Evolutionary conservation across 2,888 invertebrate species (phyloP), one percentile per base, ranked within the genome.

Genomic region (Anorthoa munda): DNA sequence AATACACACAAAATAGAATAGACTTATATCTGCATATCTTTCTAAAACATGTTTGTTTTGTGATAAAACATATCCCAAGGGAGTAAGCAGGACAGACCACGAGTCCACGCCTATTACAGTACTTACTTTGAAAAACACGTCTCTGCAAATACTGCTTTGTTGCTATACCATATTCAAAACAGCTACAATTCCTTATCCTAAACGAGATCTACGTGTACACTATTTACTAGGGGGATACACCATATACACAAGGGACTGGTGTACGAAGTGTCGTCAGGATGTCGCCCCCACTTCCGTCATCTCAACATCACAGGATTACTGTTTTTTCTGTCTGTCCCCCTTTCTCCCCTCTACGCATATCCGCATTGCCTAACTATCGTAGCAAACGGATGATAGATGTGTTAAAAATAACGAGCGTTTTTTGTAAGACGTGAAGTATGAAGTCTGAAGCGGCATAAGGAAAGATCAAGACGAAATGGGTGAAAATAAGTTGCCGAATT

Each of bases 271-370:
- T 55, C 74, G 79, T 75, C 75, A 59, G 76, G 64, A 77, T 72
- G 86, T 85, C 85, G 74, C 81, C 84, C 83, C 69, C 51, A 73
- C 84, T 85, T 86, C 84, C 84, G 84, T 61, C 67, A 53, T 72
- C 84, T 75, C 76, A 70, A 83, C 78, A 83, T 85, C 78, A 83
- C 56, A 76, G 74, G 58, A 75, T 72, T 81, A 66, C 71, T 78
- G 66, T 83, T 75, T 81, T 76, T 77, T 80, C 50, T 74, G 23
- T 31, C 46, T 50, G 2, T 21, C 31, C 58, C 55, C 76, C 72
- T 56, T 5, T 26, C 46, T 1, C 26, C 39, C 66, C 75, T 66
- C 72, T 26, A 46, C 77, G 68, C 83, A 84, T 77, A 75, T 81
- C 70, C 81, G 71, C 70, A 69, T 13, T 64, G 48, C 31, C 66